Base-by-base conservation (phyloP, 2,888 invertebrate genomes). In the Netelia fuscicornis region DNA sequence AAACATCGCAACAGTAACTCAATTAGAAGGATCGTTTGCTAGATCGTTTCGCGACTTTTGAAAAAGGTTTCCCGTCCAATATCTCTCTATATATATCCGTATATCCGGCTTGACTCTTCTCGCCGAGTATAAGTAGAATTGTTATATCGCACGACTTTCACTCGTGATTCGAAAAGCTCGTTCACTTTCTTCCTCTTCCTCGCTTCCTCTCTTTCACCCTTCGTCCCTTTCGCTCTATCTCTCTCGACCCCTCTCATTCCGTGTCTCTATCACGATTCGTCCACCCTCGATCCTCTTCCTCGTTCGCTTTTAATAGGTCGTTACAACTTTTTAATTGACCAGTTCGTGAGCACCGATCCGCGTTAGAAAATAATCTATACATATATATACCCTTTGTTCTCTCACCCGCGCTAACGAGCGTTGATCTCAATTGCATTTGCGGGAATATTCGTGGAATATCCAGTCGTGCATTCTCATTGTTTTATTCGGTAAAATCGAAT, bases 321-420 rank as follows among this genome's bases (percentile, higher is more conserved):
- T 89, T 89, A 86, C 86, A 89, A 89, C 86, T 89, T 88, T 86
- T 84, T 88, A 89, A 88, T 89, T 86, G 86, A 81, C 87, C 81
- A 74, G 76, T 77, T 83, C 86, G 84, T 78, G 82, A 82, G 78
- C 60, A 71, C 82, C 76, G 82, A 82, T 76, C 79, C 82, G 79
- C 85, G 75, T 79, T 82, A 67, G 75, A 79, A 78, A 81, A 81
- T 81, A 52, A 77, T 67, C 65, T 54, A 56, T 48, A 48, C 37
- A 6, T 37, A 37, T 37, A 37, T 62, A 62, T 37, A 6, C 70
- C 13, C 68, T 52, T 11, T 17, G 65, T 52, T 30, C 70, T 23
- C 8, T 56, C 65, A 64, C 56, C 67, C 80, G 78, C 77, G 52
- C 74, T 86, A 86, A 89, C 86, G 83, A 87, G 85, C 80, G 84